Evolutionary conservation across 92 coral and sea anemone species (phyloP).

Genomic region (Anthopleura xanthogrammica): DNA sequence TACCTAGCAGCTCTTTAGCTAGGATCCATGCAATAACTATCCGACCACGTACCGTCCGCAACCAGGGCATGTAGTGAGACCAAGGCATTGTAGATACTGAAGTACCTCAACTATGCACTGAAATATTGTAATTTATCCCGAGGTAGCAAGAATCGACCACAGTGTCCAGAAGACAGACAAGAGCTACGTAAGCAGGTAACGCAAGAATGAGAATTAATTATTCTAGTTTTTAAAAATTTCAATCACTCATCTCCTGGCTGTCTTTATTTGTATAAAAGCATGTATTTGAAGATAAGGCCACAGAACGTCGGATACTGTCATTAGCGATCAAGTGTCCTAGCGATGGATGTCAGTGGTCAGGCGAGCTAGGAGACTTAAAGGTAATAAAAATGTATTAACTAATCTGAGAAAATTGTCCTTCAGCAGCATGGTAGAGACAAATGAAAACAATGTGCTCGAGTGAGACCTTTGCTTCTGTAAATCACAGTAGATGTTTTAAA

Average conservation of each 20-base stretch:
- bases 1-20: no score
- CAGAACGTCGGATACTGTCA: constrained; percentile 49
- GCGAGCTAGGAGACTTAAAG: constrained; percentile 51
- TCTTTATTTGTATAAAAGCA: background rate
- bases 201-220: background rate
- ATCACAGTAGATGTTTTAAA: no score
- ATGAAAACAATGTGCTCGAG: no score
- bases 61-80: no score
- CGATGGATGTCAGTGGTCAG: constrained; percentile 47
- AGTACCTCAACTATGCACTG: no score
- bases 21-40: no score
- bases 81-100: no score
- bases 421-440: no score
- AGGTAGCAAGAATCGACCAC: background rate
- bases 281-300: constrained; percentile 53
- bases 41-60: no score
- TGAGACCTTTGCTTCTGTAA: no score
- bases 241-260: background rate
- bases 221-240: no score
- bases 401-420: no score
- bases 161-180: constrained; percentile 7
- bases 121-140: background rate
- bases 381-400: constrained; percentile 5
- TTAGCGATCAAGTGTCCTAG: constrained; percentile 41
- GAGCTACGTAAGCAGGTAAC: background rate